Evolutionary conservation across 2,113 vertebrate genomes (phyloP), one percentile per base, ranked within the genome.

Genomic region (Hyaena hyaena): DNA sequence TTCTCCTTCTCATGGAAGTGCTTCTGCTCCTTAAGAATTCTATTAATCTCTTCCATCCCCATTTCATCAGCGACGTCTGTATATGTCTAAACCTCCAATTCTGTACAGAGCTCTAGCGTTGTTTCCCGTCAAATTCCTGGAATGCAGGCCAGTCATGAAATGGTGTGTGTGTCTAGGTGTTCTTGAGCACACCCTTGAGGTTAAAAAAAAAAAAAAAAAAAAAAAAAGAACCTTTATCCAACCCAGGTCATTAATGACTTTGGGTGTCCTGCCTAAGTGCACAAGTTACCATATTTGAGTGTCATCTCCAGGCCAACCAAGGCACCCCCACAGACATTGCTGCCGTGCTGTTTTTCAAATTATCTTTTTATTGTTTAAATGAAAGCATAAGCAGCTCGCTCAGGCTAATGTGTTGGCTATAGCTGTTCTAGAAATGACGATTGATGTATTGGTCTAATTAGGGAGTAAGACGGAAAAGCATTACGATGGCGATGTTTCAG

Each of bases 341-440:
- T 96, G 24, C 80, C 66, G 28, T 83, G 50, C 10, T 66, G 12
- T 55, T 91, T 95, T 93, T 93, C 19, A 93, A 53, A 73, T 84
- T 79, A 71, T 79, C n/a, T 74, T 95, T 87, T 68, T 84, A 86
- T 93, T 95, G 50, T 84, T 96, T 77, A 74, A 80, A 69, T 76
- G 85, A 93, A 7, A 92, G 2, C 53, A 89, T 66, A 95, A 43
- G 2, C 28, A 95, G 4, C 1, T 53, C 1, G 80, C 28, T 80
- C 90, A 88, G 88, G 16, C 48, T 93, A 83, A 91, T 24, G 71
- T 9, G 93, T 90, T 88, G 12, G 61, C 58, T 61, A 63, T 69
- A 17, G 1, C 39, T 68, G 15, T 81, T 96, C 82, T 80, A 95
- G 43, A 91, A 96, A 93, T 88, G 65, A 24, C 48, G 65, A 55